These are phyloP conservation scores for Eudyptes chrysolophus DNA, from an alignment of 2,113 vertebrate genomes.

Conservation along the genomic window DNA sequence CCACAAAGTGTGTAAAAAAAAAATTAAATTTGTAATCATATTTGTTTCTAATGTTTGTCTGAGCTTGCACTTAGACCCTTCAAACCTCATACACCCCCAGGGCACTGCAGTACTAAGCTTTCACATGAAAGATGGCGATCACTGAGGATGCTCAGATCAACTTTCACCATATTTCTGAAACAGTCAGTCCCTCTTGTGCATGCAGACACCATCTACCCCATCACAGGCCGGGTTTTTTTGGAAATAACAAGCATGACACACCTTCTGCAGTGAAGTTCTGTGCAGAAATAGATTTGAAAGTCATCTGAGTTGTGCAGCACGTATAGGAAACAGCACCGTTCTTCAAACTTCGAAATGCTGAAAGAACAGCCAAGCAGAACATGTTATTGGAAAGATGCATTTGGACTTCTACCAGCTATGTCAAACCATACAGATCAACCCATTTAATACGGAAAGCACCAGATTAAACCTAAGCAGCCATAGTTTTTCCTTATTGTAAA, in stretches of 20 bases:
- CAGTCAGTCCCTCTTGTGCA: neutral
- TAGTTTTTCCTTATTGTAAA: neutral
- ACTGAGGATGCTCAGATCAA: neutral
- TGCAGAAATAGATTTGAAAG: slow-evolving; percentile 99
- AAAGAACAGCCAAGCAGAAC: slow-evolving; percentile 42
- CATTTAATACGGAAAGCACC: neutral
- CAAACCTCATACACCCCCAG: neutral
- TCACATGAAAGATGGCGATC: neutral
- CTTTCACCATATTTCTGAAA: neutral
- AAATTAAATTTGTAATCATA: neutral
- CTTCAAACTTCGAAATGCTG: slow-evolving; percentile 98
- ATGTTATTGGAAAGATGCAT: neutral
- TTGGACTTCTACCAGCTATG: neutral
- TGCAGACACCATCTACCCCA: neutral
- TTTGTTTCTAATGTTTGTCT: neutral
- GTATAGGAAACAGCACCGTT: slow-evolving; percentile 95
- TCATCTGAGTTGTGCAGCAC: slow-evolving; percentile 96
- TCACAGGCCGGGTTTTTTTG: neutral
- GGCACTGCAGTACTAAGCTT: neutral
- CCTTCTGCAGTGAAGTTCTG: slow-evolving; percentile 97
- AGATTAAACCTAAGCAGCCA: neutral
- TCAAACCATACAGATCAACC: neutral
- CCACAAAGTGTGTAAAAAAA: neutral
- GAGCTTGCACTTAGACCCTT: neutral
- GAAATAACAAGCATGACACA: slow-evolving; percentile 50